phyloP scores from a whole-genome alignment of 53 echinoderm and acorn worm species.

The Temnopleurus reevesii region DNA sequence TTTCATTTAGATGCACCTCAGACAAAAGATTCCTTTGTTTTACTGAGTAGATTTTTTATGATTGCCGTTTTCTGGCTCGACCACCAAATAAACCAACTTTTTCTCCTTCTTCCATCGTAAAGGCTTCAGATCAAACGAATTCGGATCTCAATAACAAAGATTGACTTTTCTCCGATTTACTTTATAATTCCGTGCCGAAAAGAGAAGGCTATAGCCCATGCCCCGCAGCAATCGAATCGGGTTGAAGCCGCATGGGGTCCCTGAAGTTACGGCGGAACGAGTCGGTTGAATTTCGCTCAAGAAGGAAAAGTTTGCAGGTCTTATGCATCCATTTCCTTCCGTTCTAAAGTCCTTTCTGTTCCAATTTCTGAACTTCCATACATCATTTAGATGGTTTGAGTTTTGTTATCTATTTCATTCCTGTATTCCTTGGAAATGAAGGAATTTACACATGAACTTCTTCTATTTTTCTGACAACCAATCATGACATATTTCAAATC shows the following conservation, averaged over 20 bases:
- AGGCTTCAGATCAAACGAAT: neutral
- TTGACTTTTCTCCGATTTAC: conserved; percentile 33
- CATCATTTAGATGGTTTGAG: too few relatives aligned
- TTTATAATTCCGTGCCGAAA: conserved; percentile 40
- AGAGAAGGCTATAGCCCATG: neutral
- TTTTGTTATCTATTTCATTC: too few relatives aligned
- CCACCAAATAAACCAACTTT: neutral
- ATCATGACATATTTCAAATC: too few relatives aligned
- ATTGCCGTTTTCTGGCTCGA: neutral
- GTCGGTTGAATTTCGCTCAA: conserved; percentile 31
- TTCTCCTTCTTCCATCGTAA: neutral
- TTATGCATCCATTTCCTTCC: conserved; percentile 22
- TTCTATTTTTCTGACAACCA: too few relatives aligned
- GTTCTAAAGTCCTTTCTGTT: neutral
- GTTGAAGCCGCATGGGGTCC: conserved; percentile 28
- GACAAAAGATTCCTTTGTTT: neutral
- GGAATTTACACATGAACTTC: too few relatives aligned
- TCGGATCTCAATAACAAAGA: conserved; percentile 42
- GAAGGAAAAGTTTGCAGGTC: neutral
- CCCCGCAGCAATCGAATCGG: conserved; percentile 25
- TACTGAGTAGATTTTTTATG: neutral
- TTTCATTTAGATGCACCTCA: too few relatives aligned
- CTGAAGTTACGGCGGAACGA: conserved; percentile 38
- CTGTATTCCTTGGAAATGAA: too few relatives aligned
- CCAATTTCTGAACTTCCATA: neutral